Conservation (phyloP, 30 jellyfish, hydroid and myxozoan species). For the Chrysaora quinquecirrha region DNA sequence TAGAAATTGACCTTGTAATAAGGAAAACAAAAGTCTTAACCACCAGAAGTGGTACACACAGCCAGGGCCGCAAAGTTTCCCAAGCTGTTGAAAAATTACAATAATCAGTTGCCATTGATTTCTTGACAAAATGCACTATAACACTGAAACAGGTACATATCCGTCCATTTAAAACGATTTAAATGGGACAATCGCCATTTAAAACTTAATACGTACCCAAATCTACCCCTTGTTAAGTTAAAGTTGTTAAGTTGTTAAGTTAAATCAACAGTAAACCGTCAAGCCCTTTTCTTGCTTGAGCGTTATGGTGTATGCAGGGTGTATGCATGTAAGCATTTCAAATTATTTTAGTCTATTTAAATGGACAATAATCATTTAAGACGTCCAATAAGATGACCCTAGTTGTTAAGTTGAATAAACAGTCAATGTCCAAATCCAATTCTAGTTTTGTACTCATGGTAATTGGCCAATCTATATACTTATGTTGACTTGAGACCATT, state of each 20-base stretch:
- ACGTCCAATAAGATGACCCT: too few species aligned
- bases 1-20: constrained; percentile 18
- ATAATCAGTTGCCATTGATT: constrained; percentile 39
- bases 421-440: too few species aligned
- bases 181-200: constrained; percentile 20
- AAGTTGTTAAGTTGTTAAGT: constrained; percentile 2
- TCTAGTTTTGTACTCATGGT: too few species aligned
- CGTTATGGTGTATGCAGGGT: too few species aligned
- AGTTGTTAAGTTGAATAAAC: too few species aligned
- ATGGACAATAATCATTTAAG: too few species aligned
- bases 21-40: constrained; percentile 22
- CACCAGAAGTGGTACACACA: constrained; percentile 42
- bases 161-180: constrained; percentile 4
- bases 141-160: constrained; percentile 3
- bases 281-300: too few species aligned
- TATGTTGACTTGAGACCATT: too few species aligned
- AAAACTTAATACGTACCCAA: constrained; percentile 1
- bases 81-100: constrained; percentile 31
- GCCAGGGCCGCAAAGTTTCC: constrained; percentile 62
- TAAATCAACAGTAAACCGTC: not conserved
- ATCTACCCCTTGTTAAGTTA: too few species aligned
- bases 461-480: too few species aligned
- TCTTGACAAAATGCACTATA: constrained; percentile 16
- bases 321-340: too few species aligned
- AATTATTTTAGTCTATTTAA: too few species aligned